Percentiles rank a stretch among this genome's conserved stretches.
These are phyloP conservation scores for Tetragonisca angustula DNA, from an alignment of 2,888 invertebrate species.

Conservation along the genomic window DNA sequence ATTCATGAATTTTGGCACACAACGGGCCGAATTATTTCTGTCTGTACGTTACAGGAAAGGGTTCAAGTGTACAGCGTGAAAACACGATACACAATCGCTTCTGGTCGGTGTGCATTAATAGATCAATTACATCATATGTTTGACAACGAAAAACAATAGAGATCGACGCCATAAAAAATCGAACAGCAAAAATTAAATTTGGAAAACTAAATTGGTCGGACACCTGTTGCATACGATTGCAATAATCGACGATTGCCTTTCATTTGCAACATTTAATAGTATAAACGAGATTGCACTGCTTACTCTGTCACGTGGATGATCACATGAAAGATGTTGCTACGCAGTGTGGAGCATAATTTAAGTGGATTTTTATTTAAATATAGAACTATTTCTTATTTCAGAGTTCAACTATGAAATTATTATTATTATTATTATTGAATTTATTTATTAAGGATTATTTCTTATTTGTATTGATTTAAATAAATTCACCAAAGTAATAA, in stretches of 20 bases:
- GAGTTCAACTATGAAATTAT: no score
- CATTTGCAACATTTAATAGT: neutral
- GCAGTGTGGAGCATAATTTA: no score
- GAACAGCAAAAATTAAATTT: neutral
- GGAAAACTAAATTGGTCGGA: neutral
- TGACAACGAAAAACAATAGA: conserved; percentile 33
- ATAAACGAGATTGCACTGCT: neutral
- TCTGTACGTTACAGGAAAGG: conserved; percentile 26
- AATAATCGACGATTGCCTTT: neutral
- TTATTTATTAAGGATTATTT: no score
- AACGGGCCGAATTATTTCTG: conserved; percentile 48
- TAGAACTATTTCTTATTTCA: no score
- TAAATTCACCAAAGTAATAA: no score
- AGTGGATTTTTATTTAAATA: no score
- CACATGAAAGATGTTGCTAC: neutral
- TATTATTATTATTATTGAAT: no score
- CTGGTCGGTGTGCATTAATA: conserved; percentile 63
- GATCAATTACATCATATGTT: conserved; percentile 64
- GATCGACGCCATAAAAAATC: neutral
- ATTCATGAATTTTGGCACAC: conserved; percentile 50
- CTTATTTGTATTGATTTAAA: no score
- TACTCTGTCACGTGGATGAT: neutral
- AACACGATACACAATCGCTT: conserved; percentile 5
- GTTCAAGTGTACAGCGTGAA: conserved; percentile 54
- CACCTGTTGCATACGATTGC: neutral